Base-by-base conservation (phyloP, 2,888 invertebrate genomes). In the Callyntrura sp. region DNA sequence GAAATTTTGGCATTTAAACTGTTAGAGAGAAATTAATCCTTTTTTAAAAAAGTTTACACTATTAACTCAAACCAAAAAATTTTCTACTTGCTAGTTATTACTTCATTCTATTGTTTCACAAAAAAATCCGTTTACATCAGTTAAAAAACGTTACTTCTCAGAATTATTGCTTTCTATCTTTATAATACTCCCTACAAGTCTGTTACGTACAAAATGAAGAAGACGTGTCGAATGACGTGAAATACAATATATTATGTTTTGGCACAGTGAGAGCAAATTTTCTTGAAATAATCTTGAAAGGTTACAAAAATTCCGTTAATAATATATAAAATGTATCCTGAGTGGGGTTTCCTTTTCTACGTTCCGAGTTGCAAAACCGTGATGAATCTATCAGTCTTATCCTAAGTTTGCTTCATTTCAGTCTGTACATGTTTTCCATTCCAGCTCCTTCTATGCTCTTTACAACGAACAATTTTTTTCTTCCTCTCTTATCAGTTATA, bases 1-100 rank as follows among this genome's bases (percentile, higher is more conserved):
- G 86, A 88, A 76, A 88, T 68, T 91, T 91, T 91, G 91, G 91
- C 91, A 91, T 89, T 86, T 86, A 88, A 86, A 87, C 85, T 57
- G 78, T 28, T 89, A 86, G 90, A 85, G 90, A 89, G 89, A 81
- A 85, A 81, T 20, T 23, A 79, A 55, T 79, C 48, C 48, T 73
- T 73, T 20, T 73, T 73, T 20, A 45, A 45, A 8, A n/a, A 73
- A 14, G 45, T 20, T 73, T 48, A 35, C 28, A 68, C 35, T 11
- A 28, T 3, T 51, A 48, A 20, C 4, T 48, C 48, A 73, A 48
- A 73, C 62, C 45, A 73, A 48, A 48, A n/a, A 45, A 9, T 73
- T 20, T 9, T 23, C 1, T 23, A 73, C 48, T 20, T 48, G 1
- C 14, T 73, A 20, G 8, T 48, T 17, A 17, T 48, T 73, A 23